Evolutionary conservation across 2,797 vertebrate genomes (phyloP).

Genomic region (Aplochiton taeniatus): DNA sequence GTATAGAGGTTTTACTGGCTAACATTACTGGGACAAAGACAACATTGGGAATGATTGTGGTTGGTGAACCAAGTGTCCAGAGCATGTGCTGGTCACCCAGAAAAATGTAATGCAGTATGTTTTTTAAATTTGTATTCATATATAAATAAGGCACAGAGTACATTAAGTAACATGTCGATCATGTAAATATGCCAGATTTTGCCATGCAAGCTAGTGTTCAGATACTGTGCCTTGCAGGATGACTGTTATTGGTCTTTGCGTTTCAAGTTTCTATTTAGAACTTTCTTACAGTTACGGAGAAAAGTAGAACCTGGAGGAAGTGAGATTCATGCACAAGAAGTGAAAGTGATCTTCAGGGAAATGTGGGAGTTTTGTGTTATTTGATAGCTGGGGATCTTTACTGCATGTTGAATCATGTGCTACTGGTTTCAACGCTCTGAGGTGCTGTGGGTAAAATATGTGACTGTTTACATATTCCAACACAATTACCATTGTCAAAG

Average conservation of each 20-base stretch:
- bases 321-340: conserved; percentile 59
- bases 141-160: too few relatives aligned
- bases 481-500: conserved; percentile 39
- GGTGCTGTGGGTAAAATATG: background rate
- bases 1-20: background rate
- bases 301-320: conserved; percentile 42
- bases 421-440: background rate
- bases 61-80: too few relatives aligned
- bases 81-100: too few relatives aligned
- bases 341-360: conserved; percentile 52
- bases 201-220: too few relatives aligned
- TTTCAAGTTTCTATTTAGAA: conserved; percentile 15
- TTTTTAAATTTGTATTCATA: too few relatives aligned
- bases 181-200: too few relatives aligned
- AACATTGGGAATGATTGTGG: too few relatives aligned
- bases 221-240: too few relatives aligned
- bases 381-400: conserved; percentile 43
- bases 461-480: conserved; percentile 22
- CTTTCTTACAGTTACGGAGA: background rate
- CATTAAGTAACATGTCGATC: too few relatives aligned
- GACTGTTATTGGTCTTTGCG: too few relatives aligned
- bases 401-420: conserved; percentile 10
- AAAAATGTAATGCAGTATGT: too few relatives aligned
- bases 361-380: conserved; percentile 43
- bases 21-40: background rate